phyloP scores from a whole-genome alignment of 2,888 invertebrate genomes.

The Octodonta nipae region DNA sequence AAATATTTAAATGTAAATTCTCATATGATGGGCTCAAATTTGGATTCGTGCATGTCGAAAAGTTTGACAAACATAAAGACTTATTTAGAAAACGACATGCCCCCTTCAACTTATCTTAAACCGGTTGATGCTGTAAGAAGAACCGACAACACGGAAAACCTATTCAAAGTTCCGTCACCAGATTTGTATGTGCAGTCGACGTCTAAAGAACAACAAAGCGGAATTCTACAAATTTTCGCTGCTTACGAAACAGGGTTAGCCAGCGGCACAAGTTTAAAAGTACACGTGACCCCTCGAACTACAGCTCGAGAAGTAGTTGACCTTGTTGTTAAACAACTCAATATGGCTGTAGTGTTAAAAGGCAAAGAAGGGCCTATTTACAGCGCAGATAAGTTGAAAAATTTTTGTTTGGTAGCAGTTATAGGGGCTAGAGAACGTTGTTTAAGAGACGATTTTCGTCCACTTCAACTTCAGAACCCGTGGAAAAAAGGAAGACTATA shows the following conservation, averaged over 20 bases:
- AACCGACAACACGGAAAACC: slow-evolving; percentile 7
- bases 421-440: slow-evolving; percentile 90
- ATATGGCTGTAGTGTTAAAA: slow-evolving; percentile 76
- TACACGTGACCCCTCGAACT: slow-evolving; percentile 85
- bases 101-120: slow-evolving; percentile 22
- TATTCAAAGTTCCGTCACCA: slow-evolving; percentile 7
- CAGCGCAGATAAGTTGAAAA: slow-evolving; percentile 65
- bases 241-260: slow-evolving; percentile 93
- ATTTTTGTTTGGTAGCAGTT: slow-evolving; percentile 89
- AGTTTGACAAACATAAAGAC: slow-evolving; percentile 33
- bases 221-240: slow-evolving; percentile 67
- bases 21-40: slow-evolving; percentile 20
- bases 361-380: slow-evolving; percentile 78
- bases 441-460: slow-evolving; percentile 85
- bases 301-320: slow-evolving; percentile 91
- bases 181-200: slow-evolving; percentile 18
- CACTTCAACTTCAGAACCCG: slow-evolving; percentile 84
- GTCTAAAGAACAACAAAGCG: slow-evolving; percentile 26
- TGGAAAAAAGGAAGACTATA: slow-evolving; percentile 90
- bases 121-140: slow-evolving; percentile 16
- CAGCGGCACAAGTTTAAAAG: slow-evolving; percentile 79
- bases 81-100: slow-evolving; percentile 16
- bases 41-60: slow-evolving; percentile 32
- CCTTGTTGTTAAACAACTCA: slow-evolving; percentile 87
- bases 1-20: slow-evolving; percentile 26